These are phyloP conservation scores for Standfussiana lucernea DNA, from an alignment of 2,888 invertebrate species.

Conservation along the genomic window DNA sequence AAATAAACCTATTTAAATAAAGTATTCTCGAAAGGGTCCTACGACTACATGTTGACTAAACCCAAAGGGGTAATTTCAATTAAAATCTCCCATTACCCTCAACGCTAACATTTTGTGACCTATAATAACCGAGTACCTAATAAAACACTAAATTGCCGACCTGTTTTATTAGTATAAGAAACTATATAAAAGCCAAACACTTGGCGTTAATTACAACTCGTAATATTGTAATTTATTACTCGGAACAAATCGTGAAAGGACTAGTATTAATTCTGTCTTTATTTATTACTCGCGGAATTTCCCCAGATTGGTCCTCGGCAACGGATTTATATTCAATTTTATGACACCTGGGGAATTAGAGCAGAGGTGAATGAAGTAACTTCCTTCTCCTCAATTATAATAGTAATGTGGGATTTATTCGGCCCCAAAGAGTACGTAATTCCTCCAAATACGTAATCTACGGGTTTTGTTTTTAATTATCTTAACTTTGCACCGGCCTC, in stretches of 20 bases:
- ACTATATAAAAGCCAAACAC: conserved; percentile 67
- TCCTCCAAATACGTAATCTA: not conserved
- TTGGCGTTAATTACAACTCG: conserved; percentile 66
- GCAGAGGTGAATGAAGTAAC: conserved; percentile 14
- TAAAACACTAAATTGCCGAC: conserved; percentile 59
- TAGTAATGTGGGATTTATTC: conserved; percentile 8
- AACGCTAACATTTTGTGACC: conserved; percentile 53
- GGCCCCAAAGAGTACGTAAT: not conserved
- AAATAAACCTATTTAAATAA: conserved; percentile 39
- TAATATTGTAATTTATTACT: conserved; percentile 68
- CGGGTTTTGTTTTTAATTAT: not conserved
- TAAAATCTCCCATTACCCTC: conserved; percentile 48
- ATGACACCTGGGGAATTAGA: conserved; percentile 34
- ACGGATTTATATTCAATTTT: conserved; percentile 52
- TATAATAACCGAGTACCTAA: conserved; percentile 52
- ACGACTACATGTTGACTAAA: conserved; percentile 37
- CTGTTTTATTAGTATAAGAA: conserved; percentile 67
- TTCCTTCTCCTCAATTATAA: conserved; percentile 7
- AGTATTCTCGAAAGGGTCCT: conserved; percentile 26
- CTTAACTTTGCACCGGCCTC: not conserved
- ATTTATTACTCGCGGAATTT: conserved; percentile 52
- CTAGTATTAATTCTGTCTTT: conserved; percentile 60
- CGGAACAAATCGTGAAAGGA: conserved; percentile 41
- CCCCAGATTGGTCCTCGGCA: conserved; percentile 14
- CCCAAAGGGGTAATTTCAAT: conserved; percentile 56